Evolutionary conservation across 2,888 invertebrate genomes (phyloP).

Genomic region (Elegia similella): DNA sequence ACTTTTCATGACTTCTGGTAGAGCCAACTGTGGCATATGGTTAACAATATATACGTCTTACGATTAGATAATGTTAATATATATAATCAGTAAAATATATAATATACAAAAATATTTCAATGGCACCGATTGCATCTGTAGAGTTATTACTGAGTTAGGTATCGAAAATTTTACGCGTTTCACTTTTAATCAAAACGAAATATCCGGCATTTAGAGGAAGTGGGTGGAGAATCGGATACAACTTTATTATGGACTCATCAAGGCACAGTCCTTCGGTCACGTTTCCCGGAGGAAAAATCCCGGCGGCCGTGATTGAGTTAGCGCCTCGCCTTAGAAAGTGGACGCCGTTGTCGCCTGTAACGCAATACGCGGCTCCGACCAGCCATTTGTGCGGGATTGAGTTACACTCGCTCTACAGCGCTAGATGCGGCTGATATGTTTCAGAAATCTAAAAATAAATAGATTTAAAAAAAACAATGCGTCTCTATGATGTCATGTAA

Average conservation of each 20-base stretch:
- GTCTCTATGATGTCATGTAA: too few species aligned
- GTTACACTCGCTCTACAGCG: constrained; percentile 38
- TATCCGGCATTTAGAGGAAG: constrained; percentile 18
- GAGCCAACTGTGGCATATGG: too few species aligned
- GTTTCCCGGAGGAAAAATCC: constrained; percentile 56
- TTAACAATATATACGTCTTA: too few species aligned
- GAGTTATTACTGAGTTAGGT: too few species aligned
- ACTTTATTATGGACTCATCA: constrained; percentile 51
- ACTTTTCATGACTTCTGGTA: too few species aligned
- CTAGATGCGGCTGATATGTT: constrained; percentile 11
- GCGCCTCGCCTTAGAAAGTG: constrained; percentile 57
- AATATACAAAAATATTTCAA: too few species aligned
- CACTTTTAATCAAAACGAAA: neutral
- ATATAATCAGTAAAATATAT: too few species aligned
- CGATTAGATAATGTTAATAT: too few species aligned
- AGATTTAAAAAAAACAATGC: too few species aligned
- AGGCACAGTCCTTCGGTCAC: constrained; percentile 37
- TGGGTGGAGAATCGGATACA: constrained; percentile 39
- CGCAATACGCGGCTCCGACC: constrained; percentile 37
- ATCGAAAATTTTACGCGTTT: neutral
- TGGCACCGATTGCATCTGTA: too few species aligned
- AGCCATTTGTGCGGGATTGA: constrained; percentile 60
- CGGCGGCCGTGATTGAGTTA: constrained; percentile 68
- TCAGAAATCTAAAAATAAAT: neutral
- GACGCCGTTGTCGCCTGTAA: constrained; percentile 58